Evolutionary conservation across 1,140 invertebrate genomes (phyloP).

Genomic region (Drosophila littoralis): DNA sequence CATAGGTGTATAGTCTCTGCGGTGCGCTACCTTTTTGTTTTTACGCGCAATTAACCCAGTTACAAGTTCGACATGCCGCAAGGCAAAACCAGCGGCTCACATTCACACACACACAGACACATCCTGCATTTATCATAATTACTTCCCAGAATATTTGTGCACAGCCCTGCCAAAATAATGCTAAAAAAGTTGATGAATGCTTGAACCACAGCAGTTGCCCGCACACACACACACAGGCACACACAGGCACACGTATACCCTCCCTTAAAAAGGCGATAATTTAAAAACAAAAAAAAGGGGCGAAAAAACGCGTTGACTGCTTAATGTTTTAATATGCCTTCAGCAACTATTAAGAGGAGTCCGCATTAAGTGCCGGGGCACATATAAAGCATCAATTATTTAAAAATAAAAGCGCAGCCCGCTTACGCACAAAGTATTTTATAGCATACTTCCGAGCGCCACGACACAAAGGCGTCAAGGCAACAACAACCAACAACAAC

Average conservation of each 20-base stretch:
- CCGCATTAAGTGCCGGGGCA: slow-evolving; percentile 62
- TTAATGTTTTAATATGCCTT: slow-evolving; percentile 80
- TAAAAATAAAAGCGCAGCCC: slow-evolving; percentile 53
- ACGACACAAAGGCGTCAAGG: slow-evolving; percentile 1
- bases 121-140: slow-evolving; percentile 83
- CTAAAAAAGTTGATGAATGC: slow-evolving; percentile 49
- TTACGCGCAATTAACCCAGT: slow-evolving; percentile 81
- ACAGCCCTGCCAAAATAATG: slow-evolving; percentile 48
- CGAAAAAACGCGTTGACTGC: slow-evolving; percentile 25
- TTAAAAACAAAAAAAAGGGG: slow-evolving; percentile 34
- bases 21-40: slow-evolving; percentile 64
- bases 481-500: slow-evolving; percentile 12
- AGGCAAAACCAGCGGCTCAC: slow-evolving; percentile 41
- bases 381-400: slow-evolving; percentile 78
- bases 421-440: slow-evolving; percentile 53
- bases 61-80: slow-evolving; percentile 81
- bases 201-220: slow-evolving; percentile 4
- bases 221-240: slow-evolving; percentile 1
- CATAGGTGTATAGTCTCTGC: slow-evolving; percentile 1
- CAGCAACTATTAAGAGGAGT: slow-evolving; percentile 73
- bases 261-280: slow-evolving; percentile 19
- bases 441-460: slow-evolving; percentile 62
- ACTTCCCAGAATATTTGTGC: slow-evolving; percentile 74
- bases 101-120: slow-evolving; percentile 39
- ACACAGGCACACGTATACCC: neutral